These are phyloP conservation scores for Tethya wilhelma DNA, from an alignment of 37 sponge, comb jelly and placozoan species.

Conservation along the genomic window DNA sequence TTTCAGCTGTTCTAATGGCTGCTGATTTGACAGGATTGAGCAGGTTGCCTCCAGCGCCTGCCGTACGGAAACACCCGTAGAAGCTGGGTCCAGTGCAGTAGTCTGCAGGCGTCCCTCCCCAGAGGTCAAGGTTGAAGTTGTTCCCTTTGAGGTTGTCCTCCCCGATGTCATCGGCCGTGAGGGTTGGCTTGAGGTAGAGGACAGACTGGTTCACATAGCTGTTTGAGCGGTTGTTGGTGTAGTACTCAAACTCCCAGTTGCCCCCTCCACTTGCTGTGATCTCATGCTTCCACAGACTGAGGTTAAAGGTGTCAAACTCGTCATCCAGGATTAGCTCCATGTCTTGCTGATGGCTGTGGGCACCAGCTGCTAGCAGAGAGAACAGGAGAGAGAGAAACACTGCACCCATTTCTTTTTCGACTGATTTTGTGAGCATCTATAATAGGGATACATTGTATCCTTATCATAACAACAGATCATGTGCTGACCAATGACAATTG, in stretches of 20 bases:
- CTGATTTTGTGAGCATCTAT: no score
- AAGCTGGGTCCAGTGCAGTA: constrained; percentile 60
- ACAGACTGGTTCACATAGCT: constrained; percentile 78
- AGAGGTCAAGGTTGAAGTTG: constrained; percentile 64
- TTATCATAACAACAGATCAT: no score
- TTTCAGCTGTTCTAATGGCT: constrained; percentile 59
- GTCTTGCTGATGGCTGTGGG: not conserved
- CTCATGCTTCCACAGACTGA: constrained; percentile 75
- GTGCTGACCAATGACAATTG: no score
- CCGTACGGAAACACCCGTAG: constrained; percentile 64
- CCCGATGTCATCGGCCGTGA: constrained; percentile 76
- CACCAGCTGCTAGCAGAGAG: no score
- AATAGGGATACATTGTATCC: no score
- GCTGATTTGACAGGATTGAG: constrained; percentile 84
- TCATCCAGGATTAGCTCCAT: constrained; percentile 57
- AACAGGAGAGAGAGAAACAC: no score
- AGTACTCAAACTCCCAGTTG: constrained; percentile 76
- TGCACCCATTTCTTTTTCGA: no score
- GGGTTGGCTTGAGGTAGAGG: constrained; percentile 71
- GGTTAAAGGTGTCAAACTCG: constrained; percentile 65
- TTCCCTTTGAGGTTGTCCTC: constrained; percentile 48
- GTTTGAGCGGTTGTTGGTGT: constrained; percentile 72
- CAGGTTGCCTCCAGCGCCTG: constrained; percentile 76
- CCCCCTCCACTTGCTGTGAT: constrained; percentile 74
- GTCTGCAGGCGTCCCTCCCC: constrained; percentile 76